Evolutionary conservation across 1,140 invertebrate species (phyloP), one percentile per base, ranked within the genome.

Genomic region (Tribolium castaneum): DNA sequence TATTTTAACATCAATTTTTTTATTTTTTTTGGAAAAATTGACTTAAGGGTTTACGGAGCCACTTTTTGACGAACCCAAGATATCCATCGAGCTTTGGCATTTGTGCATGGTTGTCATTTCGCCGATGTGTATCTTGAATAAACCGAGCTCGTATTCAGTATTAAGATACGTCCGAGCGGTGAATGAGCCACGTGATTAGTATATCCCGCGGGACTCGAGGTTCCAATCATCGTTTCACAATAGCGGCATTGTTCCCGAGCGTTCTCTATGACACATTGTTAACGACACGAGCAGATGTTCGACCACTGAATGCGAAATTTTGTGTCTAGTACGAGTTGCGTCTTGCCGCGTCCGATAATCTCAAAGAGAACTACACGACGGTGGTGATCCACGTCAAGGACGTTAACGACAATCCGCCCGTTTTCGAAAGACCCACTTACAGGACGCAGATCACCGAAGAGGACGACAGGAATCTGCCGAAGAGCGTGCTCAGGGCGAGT

Each of bases 341-440:
- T 85, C 88, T 98, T 87, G 96, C 96, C 30, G 96, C 96, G 12
- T 98, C 96, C 51, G 97, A 98, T 89, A 98, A 97, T 90, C 90
- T 98, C 83, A 97, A 97, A 89, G 96, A 98, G 88, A 98, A 98
- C 90, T 95, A 96, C 88, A 98, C 97, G 3, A 97, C 94, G 5
- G 96, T 98, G 39, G 95, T 98, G 81, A 98, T 98, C 83, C 95
- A 97, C 87, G 96, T 98, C 78, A 97, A 97, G 89, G 96, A 97
- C 85, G 96, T 97, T 59, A 98, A 98, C 87, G 96, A 98, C 88
- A 90, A 90, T 87, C 92, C 92, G 10, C 94, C 95, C 1, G 93
- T 95, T 75, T 98, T 98, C 87, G 96, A 98, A 88, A 90, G 96
- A 79, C 96, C 96, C 22, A 97, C 95, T 59, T 98, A 98, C 88